Evolutionary conservation across 1,140 invertebrate genomes (phyloP), one percentile per base, ranked within the genome.

Genomic region (Platyscapa corneri): DNA sequence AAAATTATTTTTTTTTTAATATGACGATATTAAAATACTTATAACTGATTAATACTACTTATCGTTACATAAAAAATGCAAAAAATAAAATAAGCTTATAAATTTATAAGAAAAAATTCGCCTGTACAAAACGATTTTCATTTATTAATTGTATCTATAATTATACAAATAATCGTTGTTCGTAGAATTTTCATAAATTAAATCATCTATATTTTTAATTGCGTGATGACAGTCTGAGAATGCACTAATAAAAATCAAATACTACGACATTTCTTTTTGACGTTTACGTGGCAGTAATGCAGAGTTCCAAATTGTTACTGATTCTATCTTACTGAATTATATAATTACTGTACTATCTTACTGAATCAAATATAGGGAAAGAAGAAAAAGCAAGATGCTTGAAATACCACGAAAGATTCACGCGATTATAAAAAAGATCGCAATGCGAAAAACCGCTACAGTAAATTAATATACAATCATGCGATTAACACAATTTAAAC

Each of bases 381-480:
- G 30, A 70, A 67, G 16, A 65, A 81, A 67, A 46, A n/a, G 18
- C 27, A 46, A 3, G n/a, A 30, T 18, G 32, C 32, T 30, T 67
- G 64, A 42, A 74, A 74, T 42, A 20, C 53, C 23, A 70, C 20
- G 37, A 70, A 46, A 42, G n/a, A 67, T 46, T 67, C 20, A 0
- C 37, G 18, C 3, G 49, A 10, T 67, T 60, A n/a, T 37, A 8
- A 39, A 60, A 34, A 23, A 60, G 34, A 53, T n/a, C 34, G 53
- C 30, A 23, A 78, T 23, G 76, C 20, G 32, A 30, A 78, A 64
- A 78, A 60, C 53, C 49, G 53, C 49, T 60, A 56, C 30, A 30
- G 64, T 67, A 30, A 67, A 67, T 67, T 67, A 67, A 67, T 67
- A 34, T n/a, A 67, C 64, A 30, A 67, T 67, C 64, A 49, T 10